These are phyloP conservation scores for Poeciliopsis turrubarensis DNA, from an alignment of 2,113 vertebrate genomes.

Conservation along the genomic window DNA sequence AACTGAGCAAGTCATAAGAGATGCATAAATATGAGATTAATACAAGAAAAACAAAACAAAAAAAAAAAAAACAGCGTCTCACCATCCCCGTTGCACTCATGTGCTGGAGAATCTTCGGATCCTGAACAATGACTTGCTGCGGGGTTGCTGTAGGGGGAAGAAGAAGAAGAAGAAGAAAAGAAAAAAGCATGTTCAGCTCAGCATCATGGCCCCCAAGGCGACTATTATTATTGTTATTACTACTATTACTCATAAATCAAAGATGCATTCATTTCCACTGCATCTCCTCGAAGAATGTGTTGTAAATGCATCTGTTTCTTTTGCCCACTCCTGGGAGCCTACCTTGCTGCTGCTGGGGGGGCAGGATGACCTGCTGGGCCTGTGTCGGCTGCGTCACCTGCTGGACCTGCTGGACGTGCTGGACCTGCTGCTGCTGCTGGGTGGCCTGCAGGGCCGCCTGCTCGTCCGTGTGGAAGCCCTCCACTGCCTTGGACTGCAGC, in stretches of 20 bases:
- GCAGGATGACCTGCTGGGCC: conserved; percentile 89
- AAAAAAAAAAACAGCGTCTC: conserved; percentile 56
- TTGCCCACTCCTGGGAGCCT: conserved; percentile 33
- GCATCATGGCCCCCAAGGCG: not conserved
- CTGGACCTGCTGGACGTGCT: conserved; percentile 84
- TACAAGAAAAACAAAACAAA: too few species aligned
- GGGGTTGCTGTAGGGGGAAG: conserved; percentile 82
- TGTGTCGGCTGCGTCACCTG: conserved; percentile 85
- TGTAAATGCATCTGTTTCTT: too few species aligned
- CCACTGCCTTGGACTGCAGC: conserved; percentile 97
- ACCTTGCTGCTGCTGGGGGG: conserved; percentile 91
- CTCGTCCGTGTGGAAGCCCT: conserved; percentile 97
- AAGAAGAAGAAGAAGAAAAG: too few species aligned
- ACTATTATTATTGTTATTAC: not conserved
- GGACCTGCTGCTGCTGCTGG: conserved; percentile 88
- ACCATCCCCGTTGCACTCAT: conserved; percentile 96
- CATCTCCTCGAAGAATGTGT: not conserved
- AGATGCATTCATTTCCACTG: too few species aligned
- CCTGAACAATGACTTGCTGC: conserved; percentile 96
- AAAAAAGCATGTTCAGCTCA: conserved; percentile 24
- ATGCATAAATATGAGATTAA: too few species aligned
- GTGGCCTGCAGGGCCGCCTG: conserved; percentile 90
- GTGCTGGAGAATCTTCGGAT: conserved; percentile 93
- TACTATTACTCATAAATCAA: not conserved
- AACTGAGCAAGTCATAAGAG: too few species aligned